Percentiles rank a stretch among this genome's conserved stretches.
Evolutionary conservation across 2,113 vertebrate species (phyloP).

Genomic region (Lathamus discolor): DNA sequence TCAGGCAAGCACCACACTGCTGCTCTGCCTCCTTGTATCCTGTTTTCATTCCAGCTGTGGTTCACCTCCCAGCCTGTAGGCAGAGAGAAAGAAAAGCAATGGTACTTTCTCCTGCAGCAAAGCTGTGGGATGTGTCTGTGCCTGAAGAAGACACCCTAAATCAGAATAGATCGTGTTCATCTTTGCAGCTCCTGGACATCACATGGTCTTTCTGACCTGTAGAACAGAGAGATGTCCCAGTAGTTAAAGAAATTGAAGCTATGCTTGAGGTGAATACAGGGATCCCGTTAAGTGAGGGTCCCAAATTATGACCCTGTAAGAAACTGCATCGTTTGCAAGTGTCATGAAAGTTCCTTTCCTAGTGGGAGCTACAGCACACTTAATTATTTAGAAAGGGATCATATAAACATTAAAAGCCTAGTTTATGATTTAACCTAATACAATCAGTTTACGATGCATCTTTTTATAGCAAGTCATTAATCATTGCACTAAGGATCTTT

Average conservation of each 20-base stretch:
- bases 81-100: not conserved
- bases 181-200: not conserved
- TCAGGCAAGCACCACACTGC: not conserved
- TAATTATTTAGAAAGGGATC: conserved; percentile 42
- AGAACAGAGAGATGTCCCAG: not conserved
- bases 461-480: conserved; percentile 49
- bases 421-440: conserved; percentile 57
- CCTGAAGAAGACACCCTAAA: not conserved
- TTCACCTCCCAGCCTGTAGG: not conserved
- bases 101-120: not conserved
- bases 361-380: not conserved
- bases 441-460: conserved; percentile 49
- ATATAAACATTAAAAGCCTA: conserved; percentile 39
- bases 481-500: conserved; percentile 29
- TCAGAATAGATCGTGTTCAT: not conserved
- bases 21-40: not conserved
- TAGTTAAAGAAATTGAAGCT: not conserved
- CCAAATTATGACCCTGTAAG: not conserved
- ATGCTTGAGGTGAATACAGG: not conserved
- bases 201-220: not conserved
- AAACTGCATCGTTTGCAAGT: not conserved
- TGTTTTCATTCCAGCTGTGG: not conserved
- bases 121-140: not conserved
- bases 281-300: not conserved
- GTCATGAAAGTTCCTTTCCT: not conserved